Percentiles rank a stretch among this genome's conserved stretches.
Conservation (phyloP, 2,797 vertebrate species). For the Hapalemur alaotrensis region DNA sequence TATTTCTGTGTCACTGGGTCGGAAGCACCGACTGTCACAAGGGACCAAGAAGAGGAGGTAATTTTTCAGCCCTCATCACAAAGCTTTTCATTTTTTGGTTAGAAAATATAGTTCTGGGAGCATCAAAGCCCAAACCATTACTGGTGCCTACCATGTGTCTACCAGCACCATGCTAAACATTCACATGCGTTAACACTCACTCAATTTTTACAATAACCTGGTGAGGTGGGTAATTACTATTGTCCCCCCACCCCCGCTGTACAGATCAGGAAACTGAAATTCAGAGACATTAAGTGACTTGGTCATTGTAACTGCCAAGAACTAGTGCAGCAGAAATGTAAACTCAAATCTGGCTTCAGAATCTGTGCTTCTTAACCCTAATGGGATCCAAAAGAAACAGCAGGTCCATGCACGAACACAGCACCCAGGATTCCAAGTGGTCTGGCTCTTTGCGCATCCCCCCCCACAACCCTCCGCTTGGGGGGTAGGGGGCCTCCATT, state of each 20-base stretch:
- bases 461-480: fast-evolving
- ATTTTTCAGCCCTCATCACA: background rate
- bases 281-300: background rate
- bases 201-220: fast-evolving
- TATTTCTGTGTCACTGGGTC: background rate
- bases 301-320: background rate
- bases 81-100: background rate
- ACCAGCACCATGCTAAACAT: background rate
- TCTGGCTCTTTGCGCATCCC: background rate
- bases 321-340: background rate
- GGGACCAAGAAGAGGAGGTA: background rate
- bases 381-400: background rate
- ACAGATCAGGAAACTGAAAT: background rate
- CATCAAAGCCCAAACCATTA: background rate
- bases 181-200: background rate
- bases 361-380: background rate
- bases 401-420: background rate
- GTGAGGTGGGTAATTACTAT: background rate
- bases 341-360: background rate
- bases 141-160: background rate
- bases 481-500: background rate
- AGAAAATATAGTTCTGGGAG: background rate
- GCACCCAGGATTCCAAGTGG: background rate
- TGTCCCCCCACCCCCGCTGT: too few species aligned
- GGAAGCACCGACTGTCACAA: background rate